Evolutionary conservation across 2,797 vertebrate species (phyloP).

Genomic region (Chelidonichthys spinosus): DNA sequence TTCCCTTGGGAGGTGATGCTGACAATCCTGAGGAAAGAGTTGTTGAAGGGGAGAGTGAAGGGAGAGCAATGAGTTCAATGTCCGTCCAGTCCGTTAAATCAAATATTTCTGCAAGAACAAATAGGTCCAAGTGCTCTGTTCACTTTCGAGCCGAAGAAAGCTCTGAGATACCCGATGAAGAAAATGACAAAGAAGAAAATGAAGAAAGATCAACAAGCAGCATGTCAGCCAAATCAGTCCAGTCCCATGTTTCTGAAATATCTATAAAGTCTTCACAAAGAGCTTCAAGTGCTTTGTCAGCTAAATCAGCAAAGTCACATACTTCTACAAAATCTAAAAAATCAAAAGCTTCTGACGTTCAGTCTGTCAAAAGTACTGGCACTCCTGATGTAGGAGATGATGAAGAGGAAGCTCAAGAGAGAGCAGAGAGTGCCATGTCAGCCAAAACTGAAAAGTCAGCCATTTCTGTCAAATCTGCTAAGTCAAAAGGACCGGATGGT

Average conservation of each 20-base stretch:
- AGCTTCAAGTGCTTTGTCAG: slow-evolving; percentile 40
- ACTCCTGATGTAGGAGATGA: slow-evolving; percentile 7
- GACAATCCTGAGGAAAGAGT: slow-evolving; percentile 6
- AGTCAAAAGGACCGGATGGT: slow-evolving; percentile 14
- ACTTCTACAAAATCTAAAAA: slow-evolving; percentile 36
- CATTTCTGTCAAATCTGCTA: slow-evolving; percentile 32
- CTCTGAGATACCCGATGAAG: slow-evolving; percentile 3
- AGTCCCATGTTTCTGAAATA: slow-evolving; percentile 46
- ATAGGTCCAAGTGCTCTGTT: slow-evolving; percentile 46
- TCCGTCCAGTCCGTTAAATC: slow-evolving; percentile 58
- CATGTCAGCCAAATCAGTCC: slow-evolving; percentile 53
- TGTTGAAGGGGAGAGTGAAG: slow-evolving; percentile 19
- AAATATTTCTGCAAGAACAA: slow-evolving; percentile 43
- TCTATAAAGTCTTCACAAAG: slow-evolving; percentile 38
- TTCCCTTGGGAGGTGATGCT: neutral
- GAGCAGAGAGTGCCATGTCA: slow-evolving; percentile 45
- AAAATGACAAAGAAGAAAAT: slow-evolving; percentile 27
- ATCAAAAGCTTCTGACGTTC: slow-evolving; percentile 37
- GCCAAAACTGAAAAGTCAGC: slow-evolving; percentile 66
- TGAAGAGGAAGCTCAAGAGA: slow-evolving; percentile 28
- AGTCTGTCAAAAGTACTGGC: slow-evolving; percentile 10
- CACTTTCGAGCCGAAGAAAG: slow-evolving; percentile 29
- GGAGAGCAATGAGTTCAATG: slow-evolving; percentile 34
- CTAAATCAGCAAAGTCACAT: slow-evolving; percentile 9
- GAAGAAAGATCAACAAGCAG: slow-evolving; percentile 56